A percentile compares a stretch with the other conserved stretches of the same genome.
phyloP scores from a whole-genome alignment of 1,140 invertebrate species.

The Rhynchophorus ferrugineus region DNA sequence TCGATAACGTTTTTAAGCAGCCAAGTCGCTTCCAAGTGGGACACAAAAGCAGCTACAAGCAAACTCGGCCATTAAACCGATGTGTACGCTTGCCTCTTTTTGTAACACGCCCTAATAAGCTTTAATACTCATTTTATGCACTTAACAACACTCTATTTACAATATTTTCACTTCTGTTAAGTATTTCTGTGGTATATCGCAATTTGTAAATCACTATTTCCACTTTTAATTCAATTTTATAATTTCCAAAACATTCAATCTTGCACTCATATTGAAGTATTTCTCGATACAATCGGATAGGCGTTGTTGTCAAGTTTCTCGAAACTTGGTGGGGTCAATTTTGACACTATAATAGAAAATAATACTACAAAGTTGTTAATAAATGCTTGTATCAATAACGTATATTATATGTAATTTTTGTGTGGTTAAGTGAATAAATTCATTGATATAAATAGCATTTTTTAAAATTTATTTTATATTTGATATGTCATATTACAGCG shows the following conservation, averaged over 20 bases:
- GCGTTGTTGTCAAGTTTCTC: neutral
- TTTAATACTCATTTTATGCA: slow-evolving; percentile 6
- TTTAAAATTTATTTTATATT: neutral
- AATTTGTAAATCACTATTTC: neutral
- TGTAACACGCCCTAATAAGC: slow-evolving; percentile 29
- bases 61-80: slow-evolving; percentile 17
- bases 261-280: neutral
- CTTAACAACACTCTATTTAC: slow-evolving; percentile 1
- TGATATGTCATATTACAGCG: neutral
- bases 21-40: slow-evolving; percentile 8
- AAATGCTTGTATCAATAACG: neutral
- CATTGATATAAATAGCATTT: neutral
- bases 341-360: neutral
- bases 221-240: neutral
- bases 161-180: neutral
- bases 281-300: neutral
- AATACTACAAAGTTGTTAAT: neutral
- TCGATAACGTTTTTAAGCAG: slow-evolving; percentile 7
- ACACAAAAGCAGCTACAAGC: slow-evolving; percentile 13
- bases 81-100: slow-evolving; percentile 24
- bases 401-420: too few relatives aligned
- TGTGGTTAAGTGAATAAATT: too few relatives aligned
- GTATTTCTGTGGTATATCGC: neutral
- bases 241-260: neutral
- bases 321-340: neutral